Evolutionary conservation across 1,140 invertebrate genomes (phyloP), one percentile per base, ranked within the genome.

Genomic region (Campoletis sonorensis): DNA sequence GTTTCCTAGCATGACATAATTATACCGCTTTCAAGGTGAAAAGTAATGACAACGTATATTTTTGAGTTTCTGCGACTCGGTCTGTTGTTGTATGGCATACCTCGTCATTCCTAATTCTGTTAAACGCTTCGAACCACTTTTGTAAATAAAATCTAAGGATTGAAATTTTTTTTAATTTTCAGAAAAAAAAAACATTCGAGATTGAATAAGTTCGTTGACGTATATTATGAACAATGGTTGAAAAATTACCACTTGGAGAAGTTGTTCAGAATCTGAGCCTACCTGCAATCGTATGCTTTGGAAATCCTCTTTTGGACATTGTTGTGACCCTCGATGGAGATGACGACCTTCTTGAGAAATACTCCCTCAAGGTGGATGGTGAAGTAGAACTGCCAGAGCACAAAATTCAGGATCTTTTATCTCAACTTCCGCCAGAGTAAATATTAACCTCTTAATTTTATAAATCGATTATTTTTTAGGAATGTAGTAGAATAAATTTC

Each of bases 261-360:
- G 73, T 81, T 23, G 81, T 88, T 1, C 26, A 73, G 11, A 78
- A 64, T 40, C 77, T 87, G 4, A 71, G 86, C 58, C 76, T 83
- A 30, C 90, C 90, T 70, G 83, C 88, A 10, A 81, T 92, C 33
- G 83, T 90, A 82, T 91, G 91, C n/a, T 94, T 95, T 86, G 95
- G 95, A 18, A 95, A 95, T 90, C 94, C 95, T 27, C 88, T 95
- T 40, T 82, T 95, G 73, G 95, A 95, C 85, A 93, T 94, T n/a
- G 92, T 93, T 64, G 92, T 94, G 23, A 89, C 88, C 64, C 87
- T 93, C 26, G 85, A 90, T 27, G 91, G 92, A 82, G 85, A 90
- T 8, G 88, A 91, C 64, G 88, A 91, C 64, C 88, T 95, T 37
- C 86, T 95, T 45, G 82, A 93, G 75, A 94, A 95, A 90, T 94